Conservation (phyloP, 2,888 invertebrate species). For the Drosophila meridiana region DNA sequence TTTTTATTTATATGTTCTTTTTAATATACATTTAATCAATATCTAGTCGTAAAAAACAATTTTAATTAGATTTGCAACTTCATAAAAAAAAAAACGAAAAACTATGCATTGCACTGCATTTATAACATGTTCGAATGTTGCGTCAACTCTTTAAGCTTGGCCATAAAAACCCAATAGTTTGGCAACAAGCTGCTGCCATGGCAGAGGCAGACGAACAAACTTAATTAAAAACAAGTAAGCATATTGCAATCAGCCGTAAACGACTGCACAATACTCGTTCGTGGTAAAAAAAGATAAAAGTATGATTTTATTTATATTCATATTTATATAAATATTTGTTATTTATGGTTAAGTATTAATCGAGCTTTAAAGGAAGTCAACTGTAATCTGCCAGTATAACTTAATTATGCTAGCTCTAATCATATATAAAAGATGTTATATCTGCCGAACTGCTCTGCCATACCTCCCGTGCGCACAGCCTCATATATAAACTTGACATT, state of each 20-base stretch:
- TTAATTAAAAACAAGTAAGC: slow-evolving; percentile 4
- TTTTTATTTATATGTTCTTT: not conserved
- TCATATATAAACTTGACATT: not conserved
- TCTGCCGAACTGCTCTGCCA: not conserved
- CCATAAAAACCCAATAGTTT: not conserved
- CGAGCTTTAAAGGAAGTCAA: no score
- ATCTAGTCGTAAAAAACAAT: no score
- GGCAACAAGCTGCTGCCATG: slow-evolving; percentile 4
- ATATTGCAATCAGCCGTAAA: not conserved
- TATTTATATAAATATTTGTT: no score
- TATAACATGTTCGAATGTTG: not conserved
- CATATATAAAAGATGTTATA: no score
- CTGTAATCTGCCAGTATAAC: no score
- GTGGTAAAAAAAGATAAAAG: not conserved
- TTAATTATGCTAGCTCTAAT: no score
- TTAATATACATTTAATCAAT: not conserved
- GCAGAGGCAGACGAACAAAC: not conserved
- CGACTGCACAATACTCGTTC: not conserved
- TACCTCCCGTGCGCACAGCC: no score
- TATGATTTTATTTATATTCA: no score
- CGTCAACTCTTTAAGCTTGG: not conserved
- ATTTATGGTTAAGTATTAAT: no score
- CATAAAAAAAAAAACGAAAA: not conserved
- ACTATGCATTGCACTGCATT: not conserved
- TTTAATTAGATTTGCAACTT: not conserved